A percentile compares a stretch with the other conserved stretches of the same genome.
These are phyloP conservation scores for Drosophila monieri DNA, from an alignment of 2,888 invertebrate species.

Conservation along the genomic window DNA sequence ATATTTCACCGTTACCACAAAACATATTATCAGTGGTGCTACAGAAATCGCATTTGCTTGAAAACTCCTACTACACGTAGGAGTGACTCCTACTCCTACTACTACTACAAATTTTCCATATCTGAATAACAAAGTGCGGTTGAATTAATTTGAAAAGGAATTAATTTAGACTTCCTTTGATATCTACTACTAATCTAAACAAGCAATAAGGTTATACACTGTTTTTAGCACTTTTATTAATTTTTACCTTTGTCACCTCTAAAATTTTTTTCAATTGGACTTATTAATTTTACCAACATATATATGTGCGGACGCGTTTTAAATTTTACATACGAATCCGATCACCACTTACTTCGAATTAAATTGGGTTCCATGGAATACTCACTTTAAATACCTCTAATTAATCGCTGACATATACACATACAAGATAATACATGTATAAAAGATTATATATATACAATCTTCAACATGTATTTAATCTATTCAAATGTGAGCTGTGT, in stretches of 20 bases:
- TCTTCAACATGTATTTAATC: constrained; percentile 3
- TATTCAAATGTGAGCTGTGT: not conserved
- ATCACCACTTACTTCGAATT: constrained; percentile 73
- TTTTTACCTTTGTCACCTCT: constrained; percentile 52
- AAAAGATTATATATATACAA: constrained; percentile 1
- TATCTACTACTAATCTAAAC: not conserved
- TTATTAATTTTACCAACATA: constrained; percentile 31
- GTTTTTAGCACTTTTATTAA: not conserved
- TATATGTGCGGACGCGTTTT: constrained; percentile 27
- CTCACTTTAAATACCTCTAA: constrained; percentile 68
- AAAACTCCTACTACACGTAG: too few relatives aligned
- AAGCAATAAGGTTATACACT: not conserved
- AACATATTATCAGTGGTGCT: too few relatives aligned
- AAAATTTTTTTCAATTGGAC: constrained; percentile 28
- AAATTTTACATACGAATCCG: constrained; percentile 56
- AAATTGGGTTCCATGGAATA: constrained; percentile 65
- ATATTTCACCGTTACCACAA: too few relatives aligned
- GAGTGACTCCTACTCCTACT: too few relatives aligned
- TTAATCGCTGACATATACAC: constrained; percentile 10
- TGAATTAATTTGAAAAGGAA: not conserved
- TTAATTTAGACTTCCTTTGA: not conserved
- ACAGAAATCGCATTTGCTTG: too few relatives aligned
- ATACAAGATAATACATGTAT: constrained; percentile 10
- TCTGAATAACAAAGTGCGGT: not conserved
- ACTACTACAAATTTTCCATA: too few relatives aligned